Evolutionary conservation across 2,888 invertebrate species (phyloP).

Genomic region (Keiferia lycopersicella): DNA sequence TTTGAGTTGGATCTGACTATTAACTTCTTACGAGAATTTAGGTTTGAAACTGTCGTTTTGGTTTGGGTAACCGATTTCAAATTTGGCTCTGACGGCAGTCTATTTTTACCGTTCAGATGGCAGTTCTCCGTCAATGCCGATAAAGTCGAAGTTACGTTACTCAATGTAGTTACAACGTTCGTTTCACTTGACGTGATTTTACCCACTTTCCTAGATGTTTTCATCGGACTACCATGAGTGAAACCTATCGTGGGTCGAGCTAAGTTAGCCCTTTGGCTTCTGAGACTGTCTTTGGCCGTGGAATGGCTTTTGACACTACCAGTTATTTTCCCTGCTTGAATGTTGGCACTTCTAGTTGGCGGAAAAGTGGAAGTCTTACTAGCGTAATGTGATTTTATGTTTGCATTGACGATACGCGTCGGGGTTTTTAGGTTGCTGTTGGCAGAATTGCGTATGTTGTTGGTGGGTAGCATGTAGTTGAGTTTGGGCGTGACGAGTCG

Average conservation of each 20-base stretch:
- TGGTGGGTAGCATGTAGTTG: constrained; percentile 75
- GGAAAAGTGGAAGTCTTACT: constrained; percentile 74
- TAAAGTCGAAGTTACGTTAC: constrained; percentile 68
- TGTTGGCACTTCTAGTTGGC: constrained; percentile 72
- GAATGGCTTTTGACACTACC: constrained; percentile 58
- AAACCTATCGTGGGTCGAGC: constrained; percentile 64
- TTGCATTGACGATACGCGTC: constrained; percentile 56
- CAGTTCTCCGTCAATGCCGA: constrained; percentile 74
- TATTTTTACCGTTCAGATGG: constrained; percentile 71
- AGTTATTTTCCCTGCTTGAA: constrained; percentile 57
- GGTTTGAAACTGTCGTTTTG: constrained; percentile 50
- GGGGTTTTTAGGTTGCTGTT: constrained; percentile 70
- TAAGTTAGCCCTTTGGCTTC: constrained; percentile 72
- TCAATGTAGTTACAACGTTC: constrained; percentile 50
- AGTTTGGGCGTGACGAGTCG: constrained; percentile 67
- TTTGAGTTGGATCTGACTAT: constrained; percentile 70
- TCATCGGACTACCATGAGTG: constrained; percentile 66
- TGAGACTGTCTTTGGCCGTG: constrained; percentile 61
- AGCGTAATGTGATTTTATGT: constrained; percentile 64
- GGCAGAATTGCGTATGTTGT: constrained; percentile 68
- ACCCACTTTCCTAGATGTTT: constrained; percentile 64
- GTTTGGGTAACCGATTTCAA: constrained; percentile 52
- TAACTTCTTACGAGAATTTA: constrained; percentile 65
- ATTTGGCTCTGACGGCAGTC: constrained; percentile 69
- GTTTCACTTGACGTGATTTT: constrained; percentile 58